A percentile compares a stretch with the other conserved stretches of the same genome.
Evolutionary conservation across 2,888 invertebrate species (phyloP).

Genomic region (Thymelicus lineola): DNA sequence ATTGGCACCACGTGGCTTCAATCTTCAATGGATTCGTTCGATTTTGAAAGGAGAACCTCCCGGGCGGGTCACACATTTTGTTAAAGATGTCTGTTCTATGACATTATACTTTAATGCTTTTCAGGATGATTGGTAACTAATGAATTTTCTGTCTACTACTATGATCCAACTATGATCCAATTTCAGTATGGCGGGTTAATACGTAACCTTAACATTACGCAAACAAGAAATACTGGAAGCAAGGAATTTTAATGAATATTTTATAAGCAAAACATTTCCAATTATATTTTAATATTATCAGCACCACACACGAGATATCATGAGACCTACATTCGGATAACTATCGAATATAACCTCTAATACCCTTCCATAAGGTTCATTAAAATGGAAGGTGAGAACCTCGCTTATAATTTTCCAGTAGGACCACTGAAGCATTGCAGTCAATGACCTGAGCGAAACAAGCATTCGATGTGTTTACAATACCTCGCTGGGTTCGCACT

Average conservation of each 20-base stretch:
- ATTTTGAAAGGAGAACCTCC: too few relatives aligned
- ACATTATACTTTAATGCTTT: too few relatives aligned
- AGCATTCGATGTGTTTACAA: neutral
- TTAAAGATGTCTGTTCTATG: too few relatives aligned
- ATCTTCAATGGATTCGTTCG: too few relatives aligned
- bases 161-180: neutral
- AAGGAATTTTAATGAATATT: conserved; percentile 3
- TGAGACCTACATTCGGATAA: neutral
- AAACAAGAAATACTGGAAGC: neutral
- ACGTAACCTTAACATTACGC: conserved; percentile 7
- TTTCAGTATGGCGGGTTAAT: neutral
- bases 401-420: conserved; percentile 18
- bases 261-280: conserved; percentile 3
- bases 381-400: neutral
- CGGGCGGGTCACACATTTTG: too few relatives aligned
- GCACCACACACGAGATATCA: neutral
- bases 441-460: conserved; percentile 16
- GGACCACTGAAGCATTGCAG: conserved; percentile 17
- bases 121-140: too few relatives aligned
- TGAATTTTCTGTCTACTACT: too few relatives aligned
- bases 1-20: too few relatives aligned
- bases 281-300: conserved; percentile 5
- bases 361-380: neutral
- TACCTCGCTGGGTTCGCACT: neutral
- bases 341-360: neutral